Base-by-base conservation (phyloP, 1,140 invertebrate species). In the Eriosoma lanigerum region DNA sequence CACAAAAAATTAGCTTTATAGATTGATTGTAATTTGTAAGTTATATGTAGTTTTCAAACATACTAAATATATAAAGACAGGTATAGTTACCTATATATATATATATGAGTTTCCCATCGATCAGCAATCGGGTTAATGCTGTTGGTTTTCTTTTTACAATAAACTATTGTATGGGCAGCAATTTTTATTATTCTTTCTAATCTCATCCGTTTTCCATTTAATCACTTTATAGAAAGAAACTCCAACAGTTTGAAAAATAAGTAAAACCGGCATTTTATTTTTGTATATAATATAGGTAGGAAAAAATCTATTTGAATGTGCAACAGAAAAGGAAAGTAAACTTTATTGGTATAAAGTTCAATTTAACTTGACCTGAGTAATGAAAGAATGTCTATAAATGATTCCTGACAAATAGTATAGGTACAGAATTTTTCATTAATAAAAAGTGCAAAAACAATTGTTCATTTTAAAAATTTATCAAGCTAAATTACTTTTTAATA, bases 191-290 rank as follows among this genome's bases (percentile, higher is more conserved):
- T 10, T 17, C 17, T 32, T 52, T 52, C 24, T 13, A 44, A 76
- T 29, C 56, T 76, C 38, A 73, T 54, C 9, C 50, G 50, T 73
- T 44, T 58, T 76, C 13, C 54, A 58, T 76, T 76, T 52, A 76
- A 76, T 76, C 52, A 76, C 72, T 76, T 76, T 76, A 38, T 5
- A 44, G 6, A 44, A 56, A 54, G 19, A 56, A 24, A 5, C 72
- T 15, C 1, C 21, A 21, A 46, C 10, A 66, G n/a, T 15, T n/a
- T 24, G 48, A 24, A 76, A 44, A n/a, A 15, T 5, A 44, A 76
- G 44, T 21, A 52, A 72, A 56, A 54, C 32, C 52, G 32, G 58
- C 12, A 24, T 76, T 19, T 17, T 76, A 17, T 72, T 52, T 29
- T 12, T 10, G 44, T 24, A 10, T 46, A 21, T 48, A 38, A 19